Conservation (phyloP, 1,140 invertebrate species). For the Lineus longissimus region DNA sequence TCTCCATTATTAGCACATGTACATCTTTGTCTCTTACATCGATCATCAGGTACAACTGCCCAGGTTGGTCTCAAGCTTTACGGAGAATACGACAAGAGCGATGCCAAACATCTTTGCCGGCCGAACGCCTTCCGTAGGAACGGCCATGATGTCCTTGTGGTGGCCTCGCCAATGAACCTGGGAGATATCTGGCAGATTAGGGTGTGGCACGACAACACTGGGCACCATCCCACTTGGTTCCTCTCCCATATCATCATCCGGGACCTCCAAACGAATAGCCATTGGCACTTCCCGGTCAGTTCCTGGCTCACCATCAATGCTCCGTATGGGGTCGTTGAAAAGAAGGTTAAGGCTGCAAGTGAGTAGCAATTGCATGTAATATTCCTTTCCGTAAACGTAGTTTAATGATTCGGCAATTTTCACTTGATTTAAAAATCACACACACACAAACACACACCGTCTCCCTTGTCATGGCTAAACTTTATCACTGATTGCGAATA, state of each 20-base stretch:
- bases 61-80: constrained; percentile 41
- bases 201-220: constrained; percentile 48
- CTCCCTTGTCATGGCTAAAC: no score
- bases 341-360: constrained; percentile 36
- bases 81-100: constrained; percentile 36
- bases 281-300: constrained; percentile 38
- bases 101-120: constrained; percentile 33
- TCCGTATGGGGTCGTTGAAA: constrained; percentile 36
- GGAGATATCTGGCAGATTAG: constrained; percentile 35
- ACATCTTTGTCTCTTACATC: no score
- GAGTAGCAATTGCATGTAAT: not conserved
- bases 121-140: constrained; percentile 39
- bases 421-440: not conserved
- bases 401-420: no score
- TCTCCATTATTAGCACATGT: no score
- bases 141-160: constrained; percentile 37
- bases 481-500: constrained; percentile 13
- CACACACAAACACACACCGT: not conserved
- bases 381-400: not conserved
- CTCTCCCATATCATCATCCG: constrained; percentile 30
- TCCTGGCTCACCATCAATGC: constrained; percentile 38
- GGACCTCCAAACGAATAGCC: constrained; percentile 37
- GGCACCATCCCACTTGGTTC: constrained; percentile 42
- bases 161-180: constrained; percentile 36
- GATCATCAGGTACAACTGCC: constrained; percentile 37